A percentile compares a stretch with the other conserved stretches of the same genome.
These are phyloP conservation scores for Harpalus rubripes DNA, from an alignment of 2,888 invertebrate species.

Conservation along the genomic window DNA sequence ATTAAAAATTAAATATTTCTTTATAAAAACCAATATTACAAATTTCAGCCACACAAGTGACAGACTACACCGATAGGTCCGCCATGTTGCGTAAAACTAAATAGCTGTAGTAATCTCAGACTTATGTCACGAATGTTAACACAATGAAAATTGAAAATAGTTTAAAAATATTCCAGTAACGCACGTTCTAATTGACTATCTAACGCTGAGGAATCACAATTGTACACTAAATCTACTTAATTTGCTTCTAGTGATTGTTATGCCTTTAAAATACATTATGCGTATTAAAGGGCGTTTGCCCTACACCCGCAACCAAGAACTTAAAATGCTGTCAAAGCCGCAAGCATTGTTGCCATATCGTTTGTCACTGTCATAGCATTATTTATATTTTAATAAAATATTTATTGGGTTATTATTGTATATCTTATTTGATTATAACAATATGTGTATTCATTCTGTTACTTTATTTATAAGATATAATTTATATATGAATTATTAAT, in stretches of 20 bases:
- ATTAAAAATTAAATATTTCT: conserved; percentile 59
- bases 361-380: not conserved
- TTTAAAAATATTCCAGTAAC: conserved; percentile 12
- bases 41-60: conserved; percentile 66
- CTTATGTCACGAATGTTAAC: conserved; percentile 48
- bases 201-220: conserved; percentile 43
- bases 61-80: conserved; percentile 66
- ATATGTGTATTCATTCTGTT: not conserved
- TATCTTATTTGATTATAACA: not conserved
- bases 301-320: conserved; percentile 65
- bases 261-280: conserved; percentile 65
- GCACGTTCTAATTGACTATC: conserved; percentile 9
- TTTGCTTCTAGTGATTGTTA: conserved; percentile 33
- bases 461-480: not conserved
- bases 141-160: conserved; percentile 58
- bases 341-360: conserved; percentile 58
- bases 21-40: conserved; percentile 62
- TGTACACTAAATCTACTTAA: conserved; percentile 53
- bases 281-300: conserved; percentile 66
- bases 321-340: conserved; percentile 66
- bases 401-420: not conserved
- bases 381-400: not conserved
- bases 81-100: conserved; percentile 65
- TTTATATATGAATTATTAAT: conserved; percentile 4
- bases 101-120: conserved; percentile 61